Evolutionary conservation across 2,888 invertebrate species (phyloP), one percentile per base, ranked within the genome.

Genomic region (Callyntrura guangdongensis): DNA sequence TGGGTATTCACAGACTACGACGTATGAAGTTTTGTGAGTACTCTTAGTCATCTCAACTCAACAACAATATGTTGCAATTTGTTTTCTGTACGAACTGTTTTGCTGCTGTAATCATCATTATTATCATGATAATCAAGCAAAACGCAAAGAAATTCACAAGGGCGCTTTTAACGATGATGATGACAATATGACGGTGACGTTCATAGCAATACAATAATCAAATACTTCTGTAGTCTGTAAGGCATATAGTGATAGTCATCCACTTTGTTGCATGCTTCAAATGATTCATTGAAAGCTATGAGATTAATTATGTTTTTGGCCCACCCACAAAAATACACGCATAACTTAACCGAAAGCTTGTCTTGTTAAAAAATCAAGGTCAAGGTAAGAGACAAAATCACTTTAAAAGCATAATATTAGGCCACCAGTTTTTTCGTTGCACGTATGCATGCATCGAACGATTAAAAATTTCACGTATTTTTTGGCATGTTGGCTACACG

Each of bases 251-350:
- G n/a, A n/a, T 9, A 47, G 47, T 47, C 47, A 47, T 47, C 11
- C 47, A 11, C 36, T 6, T 72, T 36, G 36, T 79, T 56, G 53
- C 79, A 25, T 79, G 53, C 79, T 56, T 27, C 25, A 79, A 17
- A 56, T 56, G 56, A 12, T 79, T 79, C 14, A 74, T 49, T 53
- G 79, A 56, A 79, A 79, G 25, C 27, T 79, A 22, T 8, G 56
- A 79, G 25, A 53, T 79, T 79, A 79, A 79, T 79, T 56, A 79
- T 25, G 0, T 49, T 27, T 79, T 79, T 79, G 56, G 72, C 72
- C 72, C 72, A 72, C 72, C 72, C 47, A 72, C 72, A 69, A 72
- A 72, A 45, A 20, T n/a, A n/a, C 72, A 20, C 20, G 20, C 45
- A 67, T 67, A 20, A 72, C 45, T 20, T 9, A 5, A 8, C 47